Base-by-base conservation (phyloP, 1,140 invertebrate genomes). In the Phenacoccus solenopsis region DNA sequence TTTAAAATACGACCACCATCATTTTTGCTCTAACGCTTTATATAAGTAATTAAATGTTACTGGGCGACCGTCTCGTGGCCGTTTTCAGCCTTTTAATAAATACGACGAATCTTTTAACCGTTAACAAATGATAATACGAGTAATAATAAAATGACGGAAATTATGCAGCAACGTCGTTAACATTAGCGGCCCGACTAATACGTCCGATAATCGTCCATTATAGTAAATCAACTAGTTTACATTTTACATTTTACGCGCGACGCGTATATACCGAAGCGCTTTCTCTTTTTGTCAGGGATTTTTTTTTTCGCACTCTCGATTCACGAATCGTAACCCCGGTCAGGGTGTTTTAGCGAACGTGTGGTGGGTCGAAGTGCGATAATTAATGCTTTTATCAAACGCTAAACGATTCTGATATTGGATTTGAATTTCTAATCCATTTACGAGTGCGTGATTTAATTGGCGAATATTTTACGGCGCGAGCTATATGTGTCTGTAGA, bases 101-200 rank as follows among this genome's bases (percentile, higher is more conserved):
- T 64, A 59, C 56, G 7, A 25, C 59, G 59, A 64, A 64, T 64
- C 59, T 64, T 64, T 64, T 64, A 64, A 64, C 59, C 10, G 2
- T 64, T 64, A 64, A 24, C 59, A 64, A 64, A 64, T 49, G 38
- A 49, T 49, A 64, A 64, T 64, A n/a, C n/a, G n/a, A 64, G 21
- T 64, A 64, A 64, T 64, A 64, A 64, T 64, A 64, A 64, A 64
- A 64, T 64, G 59, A 25, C 25, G 59, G 25, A 64, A 64, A 64
- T 49, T 49, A 49, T 49, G 38, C 59, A 64, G 10, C 2, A 25
- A 64, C 25, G 25, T 64, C 25, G 59, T 64, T 64, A 64, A 64
- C 25, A 27, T 64, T 25, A 25, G 21, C 59, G 21, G 59, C 59
- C 59, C 16, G 22, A 20, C 5, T 49, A 49, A 49, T 49, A 64